Base-by-base conservation (phyloP, 2,888 invertebrate species). In the Esperia sulphurella region DNA sequence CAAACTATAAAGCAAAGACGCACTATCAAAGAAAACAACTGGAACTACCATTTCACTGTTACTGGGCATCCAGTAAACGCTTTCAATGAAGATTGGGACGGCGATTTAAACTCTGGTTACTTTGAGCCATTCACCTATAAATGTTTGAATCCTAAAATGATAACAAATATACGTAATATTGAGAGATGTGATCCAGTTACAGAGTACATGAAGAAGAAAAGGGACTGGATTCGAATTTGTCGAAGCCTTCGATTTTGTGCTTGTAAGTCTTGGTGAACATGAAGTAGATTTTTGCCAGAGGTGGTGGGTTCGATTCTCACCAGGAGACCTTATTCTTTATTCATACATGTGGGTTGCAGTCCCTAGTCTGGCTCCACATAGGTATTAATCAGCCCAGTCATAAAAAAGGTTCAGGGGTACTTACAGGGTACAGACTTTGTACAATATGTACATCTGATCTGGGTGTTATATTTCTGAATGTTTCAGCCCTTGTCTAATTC, bases 61-160 rank as follows among this genome's bases (percentile, higher is more conserved):
- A 75, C 72, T n/a, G 82, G 79, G 2, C 76, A 78, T 49, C 78
- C 79, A 0, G 46, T 81, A 5, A 75, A 79, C 30, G 56, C 59
- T 8, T 86, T 86, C 40, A 65, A 61, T 41, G 72, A 80, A 0
- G 69, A 79, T 9, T 89, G 86, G 83, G 79, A 85, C 47, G 89
- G 89, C 3, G 73, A 73, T 4, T 62, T 87, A 0, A 66, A 66
- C 10, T 53, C 70, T 0, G 73, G 76, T 9, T 87, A 75, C 50
- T 88, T 85, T 61, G 81, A 88, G 58, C 62, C 63, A 30, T 79
- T 88, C 50, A 55, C 72, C 8, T 78, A 83, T 51, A 83, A 71
- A 55, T 78, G 82, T 56, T 58, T 77, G 12, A 57, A 72, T 40
- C 88, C 90, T 1, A 79, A 75, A 57, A 72, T 83, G 39, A 71